Evolutionary conservation across 2,888 invertebrate genomes (phyloP).

Genomic region (Oegoconia quadripuncta): DNA sequence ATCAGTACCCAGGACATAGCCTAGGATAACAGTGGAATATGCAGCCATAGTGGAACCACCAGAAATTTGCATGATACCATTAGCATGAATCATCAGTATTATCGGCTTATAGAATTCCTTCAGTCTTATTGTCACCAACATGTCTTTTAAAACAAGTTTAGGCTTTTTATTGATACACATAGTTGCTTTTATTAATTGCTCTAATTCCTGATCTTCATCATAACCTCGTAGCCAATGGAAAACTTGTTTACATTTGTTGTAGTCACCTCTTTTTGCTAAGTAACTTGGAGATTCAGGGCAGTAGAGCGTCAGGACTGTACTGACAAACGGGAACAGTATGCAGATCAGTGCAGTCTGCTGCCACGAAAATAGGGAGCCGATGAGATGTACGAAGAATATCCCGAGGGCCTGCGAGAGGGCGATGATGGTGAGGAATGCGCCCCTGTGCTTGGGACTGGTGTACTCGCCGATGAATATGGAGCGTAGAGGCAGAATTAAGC

Average conservation of each 20-base stretch:
- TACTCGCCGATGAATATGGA: conserved; percentile 77
- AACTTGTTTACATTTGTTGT: conserved; percentile 72
- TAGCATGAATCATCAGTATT: conserved; percentile 78
- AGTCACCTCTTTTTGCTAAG: conserved; percentile 75
- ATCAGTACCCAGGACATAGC: conserved; percentile 72
- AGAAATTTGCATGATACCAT: conserved; percentile 80
- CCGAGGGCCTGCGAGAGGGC: conserved; percentile 79
- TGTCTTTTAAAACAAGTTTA: conserved; percentile 17
- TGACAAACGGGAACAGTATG: conserved; percentile 55
- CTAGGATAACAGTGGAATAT: conserved; percentile 81
- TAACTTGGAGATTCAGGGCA: conserved; percentile 82
- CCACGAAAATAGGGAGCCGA: conserved; percentile 81
- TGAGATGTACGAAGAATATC: conserved; percentile 78
- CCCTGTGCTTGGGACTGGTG: conserved; percentile 78
- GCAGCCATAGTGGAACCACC: conserved; percentile 83
- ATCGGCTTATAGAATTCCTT: conserved; percentile 78
- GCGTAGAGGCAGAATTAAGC: conserved; percentile 66
- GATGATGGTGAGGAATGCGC: conserved; percentile 78
- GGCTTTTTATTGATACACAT: conserved; percentile 23
- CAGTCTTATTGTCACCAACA: conserved; percentile 34
- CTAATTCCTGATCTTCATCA: conserved; percentile 56
- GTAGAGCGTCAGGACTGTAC: conserved; percentile 54
- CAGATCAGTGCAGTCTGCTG: conserved; percentile 71
- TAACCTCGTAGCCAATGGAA: conserved; percentile 79
- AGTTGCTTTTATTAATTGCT: conserved; percentile 49